phyloP scores from a whole-genome alignment of 1,140 invertebrate genomes.

The Gryon sp. region DNA sequence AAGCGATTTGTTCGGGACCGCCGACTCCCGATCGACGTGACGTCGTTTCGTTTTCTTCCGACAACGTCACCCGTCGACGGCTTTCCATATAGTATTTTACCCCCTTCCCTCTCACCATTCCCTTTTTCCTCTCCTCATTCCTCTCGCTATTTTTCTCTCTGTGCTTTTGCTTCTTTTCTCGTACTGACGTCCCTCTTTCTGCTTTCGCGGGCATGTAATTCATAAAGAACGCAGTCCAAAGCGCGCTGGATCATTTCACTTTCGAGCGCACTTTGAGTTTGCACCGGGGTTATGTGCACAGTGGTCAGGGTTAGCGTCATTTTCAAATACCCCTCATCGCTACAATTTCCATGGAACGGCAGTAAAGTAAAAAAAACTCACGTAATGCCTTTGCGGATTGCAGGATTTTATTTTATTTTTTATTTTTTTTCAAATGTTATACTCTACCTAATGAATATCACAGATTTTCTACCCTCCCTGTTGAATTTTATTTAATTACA shows the following conservation, averaged over 20 bases:
- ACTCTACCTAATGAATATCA: slow-evolving; percentile 42
- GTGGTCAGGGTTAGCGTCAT: slow-evolving; percentile 49
- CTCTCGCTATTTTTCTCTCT: not conserved
- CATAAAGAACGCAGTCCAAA: slow-evolving; percentile 64
- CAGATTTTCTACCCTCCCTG: slow-evolving; percentile 1
- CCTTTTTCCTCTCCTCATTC: not conserved
- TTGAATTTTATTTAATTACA: slow-evolving; percentile 44
- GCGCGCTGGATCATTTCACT: slow-evolving; percentile 68
- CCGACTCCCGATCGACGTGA: slow-evolving; percentile 41
- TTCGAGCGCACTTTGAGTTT: slow-evolving; percentile 56
- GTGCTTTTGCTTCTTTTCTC: slow-evolving; percentile 39
- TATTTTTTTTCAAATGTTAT: slow-evolving; percentile 22
- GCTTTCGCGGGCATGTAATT: slow-evolving; percentile 62
- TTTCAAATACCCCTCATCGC: slow-evolving; percentile 23
- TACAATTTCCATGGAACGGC: slow-evolving; percentile 38
- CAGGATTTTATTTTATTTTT: not conserved
- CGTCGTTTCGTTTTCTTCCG: slow-evolving; percentile 17
- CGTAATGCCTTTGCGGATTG: slow-evolving; percentile 25
- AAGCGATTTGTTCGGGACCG: slow-evolving; percentile 47
- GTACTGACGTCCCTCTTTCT: slow-evolving; percentile 37
- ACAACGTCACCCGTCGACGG: slow-evolving; percentile 11
- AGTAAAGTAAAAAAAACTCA: slow-evolving; percentile 26
- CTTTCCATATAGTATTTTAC: not conserved
- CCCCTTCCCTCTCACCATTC: not conserved
- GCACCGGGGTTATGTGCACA: slow-evolving; percentile 23